Conservation (phyloP, 1,140 invertebrate genomes). For the Rhysida immarginata region DNA sequence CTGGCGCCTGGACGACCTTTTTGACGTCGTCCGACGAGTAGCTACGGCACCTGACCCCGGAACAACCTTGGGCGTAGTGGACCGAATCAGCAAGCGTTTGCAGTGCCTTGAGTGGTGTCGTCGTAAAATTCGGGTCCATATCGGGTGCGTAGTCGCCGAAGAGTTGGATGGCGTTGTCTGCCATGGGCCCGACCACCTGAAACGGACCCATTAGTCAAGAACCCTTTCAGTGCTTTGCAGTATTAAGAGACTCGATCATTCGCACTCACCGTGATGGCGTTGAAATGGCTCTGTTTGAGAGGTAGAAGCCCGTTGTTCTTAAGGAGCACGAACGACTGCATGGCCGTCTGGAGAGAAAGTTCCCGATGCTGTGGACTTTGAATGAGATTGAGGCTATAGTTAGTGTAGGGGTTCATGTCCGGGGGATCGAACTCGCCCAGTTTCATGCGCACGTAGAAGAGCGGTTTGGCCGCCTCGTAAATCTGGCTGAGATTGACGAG, state of each 20-base stretch:
- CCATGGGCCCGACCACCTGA: conserved; percentile 26
- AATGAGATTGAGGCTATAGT: conserved; percentile 16
- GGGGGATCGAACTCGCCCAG: conserved; percentile 28
- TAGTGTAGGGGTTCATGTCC: conserved; percentile 22
- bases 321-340: conserved; percentile 24
- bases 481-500: conserved; percentile 10
- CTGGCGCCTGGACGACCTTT: conserved; percentile 18
- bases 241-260: too few species aligned
- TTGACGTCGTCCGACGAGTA: conserved; percentile 19
- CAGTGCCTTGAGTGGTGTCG: conserved; percentile 22
- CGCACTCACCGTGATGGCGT: conserved; percentile 14
- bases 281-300: neutral
- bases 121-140: conserved; percentile 18
- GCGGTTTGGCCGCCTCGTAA: conserved; percentile 20
- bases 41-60: conserved; percentile 15
- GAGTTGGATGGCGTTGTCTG: conserved; percentile 24
- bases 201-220: too few species aligned
- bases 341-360: conserved; percentile 20
- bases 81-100: conserved; percentile 13
- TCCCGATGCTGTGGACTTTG: conserved; percentile 20
- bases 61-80: conserved; percentile 21
- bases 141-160: conserved; percentile 25
- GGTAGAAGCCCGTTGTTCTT: conserved; percentile 23
- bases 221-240: too few species aligned
- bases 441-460: conserved; percentile 28